Evolutionary conservation across 2,797 vertebrate species (phyloP), one percentile per base, ranked within the genome.

Genomic region (Clamator glandarius): DNA sequence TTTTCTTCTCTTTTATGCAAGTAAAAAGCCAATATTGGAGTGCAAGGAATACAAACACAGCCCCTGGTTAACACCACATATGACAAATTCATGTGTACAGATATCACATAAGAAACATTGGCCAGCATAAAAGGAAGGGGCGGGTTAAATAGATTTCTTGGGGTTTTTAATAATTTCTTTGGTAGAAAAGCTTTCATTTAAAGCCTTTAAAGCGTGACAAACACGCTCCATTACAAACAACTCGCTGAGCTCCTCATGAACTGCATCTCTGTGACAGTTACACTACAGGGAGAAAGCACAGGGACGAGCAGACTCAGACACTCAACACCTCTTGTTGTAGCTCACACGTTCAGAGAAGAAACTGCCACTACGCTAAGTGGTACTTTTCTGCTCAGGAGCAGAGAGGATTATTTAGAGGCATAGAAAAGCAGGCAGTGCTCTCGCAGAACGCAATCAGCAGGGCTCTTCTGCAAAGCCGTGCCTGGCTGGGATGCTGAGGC

Each of bases 61-160:
- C 93, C 89, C 52, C 31, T 1, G 89, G 93, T 67, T 63, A 90
- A 69, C 77, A 70, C 36, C 74, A 92, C 92, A 68, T 46, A 76
- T n/a, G 74, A 90, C 77, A 91, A 89, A 87, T 67, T 87, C 57
- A 28, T 9, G 67, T 46, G 85, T 61, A 23, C 0, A 67, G 74
- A 28, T 41, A 69, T 90, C 92, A 79, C 36, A 11, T 88, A 94
- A 89, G 63, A n/a, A 85, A 82, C n/a, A 0, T 4, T 46, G 61
- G 57, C 57, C 58, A 28, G 61, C 50, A 74, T 19, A 58, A 78
- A 70, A 76, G 72, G 50, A 72, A 19, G 8, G 13, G 44, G 50
- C 2, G 2, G 12, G 42, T 69, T 76, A 84, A 81, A 77, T 0
- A 48, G 31, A 21, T 81, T 69, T 62, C 36, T 52, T 41, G 46